Conservation (phyloP, 1,140 invertebrate species). For the Drosophila grimshawi region DNA sequence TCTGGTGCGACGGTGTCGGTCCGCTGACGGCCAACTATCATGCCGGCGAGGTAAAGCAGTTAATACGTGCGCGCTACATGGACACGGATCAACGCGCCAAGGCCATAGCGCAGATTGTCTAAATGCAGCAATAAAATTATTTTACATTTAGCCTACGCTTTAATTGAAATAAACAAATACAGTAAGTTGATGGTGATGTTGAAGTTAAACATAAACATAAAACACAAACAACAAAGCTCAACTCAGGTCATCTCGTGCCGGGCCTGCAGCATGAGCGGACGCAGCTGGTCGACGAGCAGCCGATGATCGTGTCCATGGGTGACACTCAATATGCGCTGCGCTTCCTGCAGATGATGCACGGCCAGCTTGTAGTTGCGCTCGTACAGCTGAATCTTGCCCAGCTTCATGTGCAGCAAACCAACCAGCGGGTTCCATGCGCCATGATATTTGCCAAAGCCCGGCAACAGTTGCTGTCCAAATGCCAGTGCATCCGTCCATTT, state of each 20-base stretch:
- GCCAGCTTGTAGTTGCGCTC: slow-evolving; percentile 86
- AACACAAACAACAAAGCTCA: not conserved
- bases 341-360: slow-evolving; percentile 86
- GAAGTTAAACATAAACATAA: not conserved
- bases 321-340: slow-evolving; percentile 88
- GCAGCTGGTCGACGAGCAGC: slow-evolving; percentile 86
- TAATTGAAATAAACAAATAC: slow-evolving; percentile 3
- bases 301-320: slow-evolving; percentile 89
- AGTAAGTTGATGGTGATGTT: not conserved
- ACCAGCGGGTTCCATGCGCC: slow-evolving; percentile 89
- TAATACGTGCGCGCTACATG: slow-evolving; percentile 97
- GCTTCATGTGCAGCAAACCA: slow-evolving; percentile 89
- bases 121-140: slow-evolving; percentile 16
- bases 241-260: slow-evolving; percentile 47
- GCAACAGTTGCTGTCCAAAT: slow-evolving; percentile 88
- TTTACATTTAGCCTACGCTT: slow-evolving; percentile 7
- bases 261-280: slow-evolving; percentile 86
- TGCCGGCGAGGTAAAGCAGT: slow-evolving; percentile 91
- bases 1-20: slow-evolving; percentile 96
- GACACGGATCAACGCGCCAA: slow-evolving; percentile 95
- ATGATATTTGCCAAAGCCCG: slow-evolving; percentile 90
- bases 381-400: slow-evolving; percentile 90
- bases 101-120: slow-evolving; percentile 85
- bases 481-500: slow-evolving; percentile 89
- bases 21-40: slow-evolving; percentile 94